Conservation (phyloP, 2,888 invertebrate genomes). For the Leistus spinibarbis region DNA sequence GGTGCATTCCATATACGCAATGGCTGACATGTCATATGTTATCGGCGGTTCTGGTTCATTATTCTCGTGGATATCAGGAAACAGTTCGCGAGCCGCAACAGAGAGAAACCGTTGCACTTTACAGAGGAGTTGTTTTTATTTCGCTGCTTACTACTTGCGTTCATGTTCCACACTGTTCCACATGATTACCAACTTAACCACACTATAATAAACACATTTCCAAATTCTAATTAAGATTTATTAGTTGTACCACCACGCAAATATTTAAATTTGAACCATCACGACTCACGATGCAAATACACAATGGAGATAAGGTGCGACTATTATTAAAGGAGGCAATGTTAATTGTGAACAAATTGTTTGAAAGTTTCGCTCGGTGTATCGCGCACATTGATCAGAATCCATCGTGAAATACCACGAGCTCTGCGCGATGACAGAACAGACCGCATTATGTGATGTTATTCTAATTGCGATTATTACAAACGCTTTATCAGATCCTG, state of each 20-base stretch:
- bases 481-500: background rate
- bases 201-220: background rate
- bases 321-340: too few relatives aligned
- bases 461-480: background rate
- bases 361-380: background rate
- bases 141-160: background rate
- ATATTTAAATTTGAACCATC: background rate
- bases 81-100: background rate
- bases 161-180: background rate
- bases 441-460: background rate
- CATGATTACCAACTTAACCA: background rate
- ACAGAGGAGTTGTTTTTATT: background rate
- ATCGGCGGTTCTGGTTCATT: slow-evolving; percentile 19
- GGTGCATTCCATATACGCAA: slow-evolving; percentile 7
- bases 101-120: background rate
- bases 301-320: background rate
- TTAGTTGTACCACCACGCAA: background rate
- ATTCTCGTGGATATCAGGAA: slow-evolving; percentile 17
- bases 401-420: background rate
- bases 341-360: background rate
- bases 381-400: background rate
- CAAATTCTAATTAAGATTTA: background rate
- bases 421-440: background rate
- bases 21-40: slow-evolving; percentile 17
- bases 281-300: background rate